Conservation (phyloP, 2,113 vertebrate genomes). For the human region DNA sequence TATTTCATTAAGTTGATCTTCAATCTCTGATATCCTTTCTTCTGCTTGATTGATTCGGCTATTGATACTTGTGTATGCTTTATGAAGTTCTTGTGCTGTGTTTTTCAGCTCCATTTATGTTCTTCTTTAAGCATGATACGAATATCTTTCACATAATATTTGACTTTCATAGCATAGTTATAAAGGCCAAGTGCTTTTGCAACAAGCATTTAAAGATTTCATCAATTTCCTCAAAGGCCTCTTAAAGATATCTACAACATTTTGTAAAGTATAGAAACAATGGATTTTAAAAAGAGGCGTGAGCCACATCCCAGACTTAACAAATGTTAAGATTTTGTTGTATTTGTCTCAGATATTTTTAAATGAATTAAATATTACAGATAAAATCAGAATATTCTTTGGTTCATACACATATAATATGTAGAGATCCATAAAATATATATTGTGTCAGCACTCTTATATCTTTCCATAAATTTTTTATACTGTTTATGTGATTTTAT, state of each 20-base stretch:
- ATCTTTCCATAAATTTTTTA: background rate
- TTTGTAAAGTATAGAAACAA: background rate
- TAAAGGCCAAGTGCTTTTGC: background rate
- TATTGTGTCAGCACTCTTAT: background rate
- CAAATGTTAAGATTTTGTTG: background rate
- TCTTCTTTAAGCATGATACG: background rate
- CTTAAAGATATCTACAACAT: background rate
- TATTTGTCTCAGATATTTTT: background rate
- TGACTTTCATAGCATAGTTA: background rate
- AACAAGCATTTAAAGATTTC: background rate
- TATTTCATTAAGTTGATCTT: no score
- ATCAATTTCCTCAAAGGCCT: background rate
- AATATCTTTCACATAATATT: background rate
- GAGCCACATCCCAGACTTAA: background rate
- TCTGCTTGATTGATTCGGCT: no score
- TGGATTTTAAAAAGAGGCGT: background rate
- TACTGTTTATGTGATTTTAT: background rate
- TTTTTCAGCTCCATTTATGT: no score
- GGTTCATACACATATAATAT: background rate
- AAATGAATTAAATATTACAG: slow-evolving; percentile 11
- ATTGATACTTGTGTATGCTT: no score
- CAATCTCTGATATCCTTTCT: no score
- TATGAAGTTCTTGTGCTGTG: no score
- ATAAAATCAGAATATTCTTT: background rate
- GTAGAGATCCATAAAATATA: background rate